These are phyloP conservation scores for Rhinolophus ferrumequinum DNA, from an alignment of 2,113 vertebrate species.

Conservation along the genomic window DNA sequence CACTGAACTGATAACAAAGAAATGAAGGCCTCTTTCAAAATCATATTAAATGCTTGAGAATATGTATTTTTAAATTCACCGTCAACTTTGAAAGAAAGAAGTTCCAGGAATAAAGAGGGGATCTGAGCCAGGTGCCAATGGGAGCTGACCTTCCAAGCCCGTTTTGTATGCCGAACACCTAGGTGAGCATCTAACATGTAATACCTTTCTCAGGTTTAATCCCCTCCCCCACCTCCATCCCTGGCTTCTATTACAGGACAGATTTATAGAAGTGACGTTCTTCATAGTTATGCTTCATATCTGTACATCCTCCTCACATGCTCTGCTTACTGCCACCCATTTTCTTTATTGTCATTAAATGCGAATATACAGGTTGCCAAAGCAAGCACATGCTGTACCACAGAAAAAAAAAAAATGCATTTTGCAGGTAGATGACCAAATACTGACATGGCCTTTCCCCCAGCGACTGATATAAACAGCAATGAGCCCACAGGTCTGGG, in stretches of 20 bases:
- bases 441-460: not conserved
- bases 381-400: not conserved
- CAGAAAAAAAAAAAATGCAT: not conserved
- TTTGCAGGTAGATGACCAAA: not conserved
- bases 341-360: not conserved
- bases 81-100: not conserved
- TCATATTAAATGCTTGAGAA: not conserved
- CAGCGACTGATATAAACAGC: not conserved
- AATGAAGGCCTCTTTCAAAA: not conserved
- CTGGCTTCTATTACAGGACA: not conserved
- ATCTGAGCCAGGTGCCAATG: not conserved
- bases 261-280: not conserved
- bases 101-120: not conserved
- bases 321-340: not conserved
- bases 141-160: not conserved
- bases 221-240: not conserved
- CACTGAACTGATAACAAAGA: not conserved
- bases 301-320: not conserved
- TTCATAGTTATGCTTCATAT: not conserved
- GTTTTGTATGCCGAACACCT: not conserved
- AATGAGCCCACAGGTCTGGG: not conserved
- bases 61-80: not conserved
- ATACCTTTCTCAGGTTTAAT: not conserved
- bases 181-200: not conserved
- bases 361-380: not conserved